A percentile compares a stretch with the other conserved stretches of the same genome.
Evolutionary conservation across 2,113 vertebrate genomes (phyloP).

Genomic region (Etia nguti): DNA sequence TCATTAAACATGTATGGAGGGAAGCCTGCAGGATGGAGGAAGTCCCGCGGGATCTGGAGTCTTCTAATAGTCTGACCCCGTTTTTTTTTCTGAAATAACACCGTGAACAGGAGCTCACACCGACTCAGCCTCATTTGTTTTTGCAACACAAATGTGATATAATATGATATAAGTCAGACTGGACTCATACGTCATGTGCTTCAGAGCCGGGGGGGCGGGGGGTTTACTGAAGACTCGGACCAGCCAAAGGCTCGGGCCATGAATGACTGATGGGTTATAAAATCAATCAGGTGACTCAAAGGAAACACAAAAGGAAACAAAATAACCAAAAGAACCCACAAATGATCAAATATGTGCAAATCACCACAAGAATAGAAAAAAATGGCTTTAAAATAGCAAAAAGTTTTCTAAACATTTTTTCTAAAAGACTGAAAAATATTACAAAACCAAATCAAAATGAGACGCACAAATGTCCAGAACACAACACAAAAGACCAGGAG

Average conservation of each 20-base stretch:
- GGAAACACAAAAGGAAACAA: not conserved
- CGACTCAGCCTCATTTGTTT: not conserved
- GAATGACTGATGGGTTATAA: not conserved
- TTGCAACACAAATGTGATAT: not conserved
- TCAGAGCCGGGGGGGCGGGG: not conserved
- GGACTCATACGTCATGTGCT: not conserved
- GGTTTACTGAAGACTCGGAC: not conserved
- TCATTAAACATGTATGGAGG: constrained; percentile 44
- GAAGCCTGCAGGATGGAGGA: constrained; percentile 16
- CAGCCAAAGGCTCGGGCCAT: not conserved
- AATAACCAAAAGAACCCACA: not conserved
- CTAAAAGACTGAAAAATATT: not conserved
- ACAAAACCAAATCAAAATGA: not conserved
- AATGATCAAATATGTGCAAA: not conserved
- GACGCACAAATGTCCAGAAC: not conserved
- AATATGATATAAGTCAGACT: not conserved
- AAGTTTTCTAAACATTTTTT: no score
- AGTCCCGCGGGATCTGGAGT: constrained; percentile 17
- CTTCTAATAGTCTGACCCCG: not conserved
- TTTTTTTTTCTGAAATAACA: not conserved
- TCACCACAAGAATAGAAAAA: not conserved
- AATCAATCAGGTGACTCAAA: not conserved
- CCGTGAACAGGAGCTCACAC: not conserved
- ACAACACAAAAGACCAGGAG: not conserved
- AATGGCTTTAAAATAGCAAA: not conserved